Evolutionary conservation across 1,140 invertebrate species (phyloP).

Genomic region (Danaus melanippus): DNA sequence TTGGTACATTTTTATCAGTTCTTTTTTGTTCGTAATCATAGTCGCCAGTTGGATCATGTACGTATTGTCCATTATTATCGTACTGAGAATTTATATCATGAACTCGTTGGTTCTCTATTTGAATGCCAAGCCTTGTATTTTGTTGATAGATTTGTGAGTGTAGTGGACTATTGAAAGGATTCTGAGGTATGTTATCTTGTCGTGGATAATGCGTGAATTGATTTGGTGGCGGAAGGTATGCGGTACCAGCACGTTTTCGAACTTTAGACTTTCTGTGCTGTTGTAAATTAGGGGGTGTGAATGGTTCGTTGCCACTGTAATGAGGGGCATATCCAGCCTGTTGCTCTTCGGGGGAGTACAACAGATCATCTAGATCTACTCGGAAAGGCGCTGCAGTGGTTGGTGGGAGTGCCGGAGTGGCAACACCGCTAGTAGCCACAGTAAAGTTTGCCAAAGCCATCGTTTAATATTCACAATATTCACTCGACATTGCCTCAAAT

Average conservation of each 20-base stretch:
- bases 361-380: constrained; percentile 50
- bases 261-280: constrained; percentile 47
- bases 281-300: constrained; percentile 39
- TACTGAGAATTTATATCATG: constrained; percentile 45
- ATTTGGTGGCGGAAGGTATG: constrained; percentile 58
- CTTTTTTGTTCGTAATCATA: constrained; percentile 61
- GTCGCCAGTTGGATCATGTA: constrained; percentile 60
- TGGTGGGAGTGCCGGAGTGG: constrained; percentile 38
- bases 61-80: constrained; percentile 58
- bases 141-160: constrained; percentile 57
- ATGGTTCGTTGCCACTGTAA: constrained; percentile 48
- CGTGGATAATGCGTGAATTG: constrained; percentile 55
- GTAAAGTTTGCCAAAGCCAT: constrained; percentile 63
- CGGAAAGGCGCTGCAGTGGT: constrained; percentile 41
- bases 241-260: constrained; percentile 56
- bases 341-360: constrained; percentile 53
- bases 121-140: constrained; percentile 48
- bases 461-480: constrained; percentile 39
- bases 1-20: constrained; percentile 37
- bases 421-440: constrained; percentile 37
- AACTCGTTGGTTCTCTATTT: constrained; percentile 49
- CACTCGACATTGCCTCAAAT: constrained; percentile 47
- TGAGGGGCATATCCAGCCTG: constrained; percentile 40
- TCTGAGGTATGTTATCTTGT: constrained; percentile 44
- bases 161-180: constrained; percentile 46